Base-by-base conservation (phyloP, 2,888 invertebrate species). In the Heliconius charithonia region DNA sequence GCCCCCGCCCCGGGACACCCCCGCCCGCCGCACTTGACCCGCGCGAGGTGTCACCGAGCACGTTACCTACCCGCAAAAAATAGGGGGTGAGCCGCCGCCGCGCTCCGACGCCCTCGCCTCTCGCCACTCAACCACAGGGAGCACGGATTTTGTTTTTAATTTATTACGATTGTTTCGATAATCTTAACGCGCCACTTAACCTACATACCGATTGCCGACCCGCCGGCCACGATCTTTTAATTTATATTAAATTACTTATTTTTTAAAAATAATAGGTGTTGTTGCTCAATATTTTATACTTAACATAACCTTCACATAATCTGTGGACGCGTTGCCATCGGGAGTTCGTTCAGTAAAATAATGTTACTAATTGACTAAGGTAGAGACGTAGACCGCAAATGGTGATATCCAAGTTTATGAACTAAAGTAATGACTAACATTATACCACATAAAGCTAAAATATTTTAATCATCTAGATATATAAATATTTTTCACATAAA, bases 11-110 rank as follows among this genome's bases (percentile, higher is more conserved):
- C 37, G 32, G 32, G 12, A 12, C 41, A 12, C 25, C 41, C 81
- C 82, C 82, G 73, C 81, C 78, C 73, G 77, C 83, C 84, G 81
- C 82, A 83, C 83, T 84, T 85, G 85, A 85, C 84, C 85, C 85
- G 88, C 85, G 78, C 87, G 89, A 93, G 92, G 93, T 93, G 94
- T 92, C 93, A 91, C 92, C 89, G 92, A 90, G 88, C 90, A 90
- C 91, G 92, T 92, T 91, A 91, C 91, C 89, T 90, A 90, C 90
- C 92, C 92, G 90, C 91, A 92, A 92, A 93, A 92, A 92, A 90
- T 85, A 83, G 89, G 90, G 89, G 88, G 88, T 85, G 85, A 87
- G 83, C 84, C 83, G 82, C 82, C 81, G 82, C 83, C 83, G 83
- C 83, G 83, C 80, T 78, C 75, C 79, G 79, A 82, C 82, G 81